Base-by-base conservation (phyloP, 1,140 invertebrate genomes). In the Mamestra configurata region DNA sequence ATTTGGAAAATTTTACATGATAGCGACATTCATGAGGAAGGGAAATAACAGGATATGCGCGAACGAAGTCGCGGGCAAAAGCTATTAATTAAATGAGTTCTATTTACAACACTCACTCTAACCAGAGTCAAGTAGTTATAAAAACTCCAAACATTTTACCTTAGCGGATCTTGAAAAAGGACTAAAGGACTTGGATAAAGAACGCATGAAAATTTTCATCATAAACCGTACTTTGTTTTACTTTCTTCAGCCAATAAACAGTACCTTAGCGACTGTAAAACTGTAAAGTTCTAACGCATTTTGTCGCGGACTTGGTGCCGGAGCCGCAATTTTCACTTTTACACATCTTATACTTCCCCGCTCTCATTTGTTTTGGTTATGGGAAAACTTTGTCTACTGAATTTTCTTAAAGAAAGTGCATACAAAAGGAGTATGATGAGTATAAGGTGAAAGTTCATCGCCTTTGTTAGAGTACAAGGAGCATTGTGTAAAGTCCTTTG, bases 371-470 rank as follows among this genome's bases (percentile, higher is more conserved):
- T 71, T 51, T 71, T 18, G 1, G 68, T 71, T 31, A 31, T 53
- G 37, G 10, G 13, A 18, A 53, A 71, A 51, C 27, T 51, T 71
- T 71, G 15, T 70, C 66, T 70, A 59, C 35, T 61, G 51, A 80
- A 55, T 81, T 76, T 80, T 64, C 77, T 80, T 59, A 71, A n/a
- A 70, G 66, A 68, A 84, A 84, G 64, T 86, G 86, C 86, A 89
- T 90, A 90, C 83, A 90, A 89, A 88, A 86, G 84, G 77, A 87
- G 81, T 82, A 79, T 84, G 85, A 86, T 85, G 82, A 81, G 78
- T 79, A 51, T 83, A 86, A 89, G 90, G 89, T 92, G 88, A 88
- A 84, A 90, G 90, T 89, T 92, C 90, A 89, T 85, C 78, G 82
- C 84, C 87, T 88, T 89, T 90, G 89, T 86, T 90, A 75, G 70